phyloP scores from a whole-genome alignment of 2,113 vertebrate genomes.

The Lontra canadensis region DNA sequence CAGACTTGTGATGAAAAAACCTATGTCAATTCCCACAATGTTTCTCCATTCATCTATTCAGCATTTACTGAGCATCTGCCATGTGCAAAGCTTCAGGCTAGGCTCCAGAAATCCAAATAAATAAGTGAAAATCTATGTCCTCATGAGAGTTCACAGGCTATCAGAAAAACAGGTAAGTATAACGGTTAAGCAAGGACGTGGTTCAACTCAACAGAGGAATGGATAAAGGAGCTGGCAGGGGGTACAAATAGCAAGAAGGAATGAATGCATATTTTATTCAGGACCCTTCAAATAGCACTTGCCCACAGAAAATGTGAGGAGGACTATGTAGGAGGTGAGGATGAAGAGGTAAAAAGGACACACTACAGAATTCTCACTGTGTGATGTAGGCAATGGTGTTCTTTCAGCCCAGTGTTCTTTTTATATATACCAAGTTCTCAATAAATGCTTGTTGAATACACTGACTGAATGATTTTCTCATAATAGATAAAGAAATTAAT shows the following conservation, averaged over 20 bases:
- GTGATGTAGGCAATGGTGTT: neutral
- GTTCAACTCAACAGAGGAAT: neutral
- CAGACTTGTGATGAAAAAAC: neutral
- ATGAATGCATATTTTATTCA: conserved; percentile 24
- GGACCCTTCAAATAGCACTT: neutral
- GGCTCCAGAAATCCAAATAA: neutral
- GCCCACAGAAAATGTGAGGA: neutral
- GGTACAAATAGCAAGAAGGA: neutral
- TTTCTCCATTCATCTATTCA: neutral
- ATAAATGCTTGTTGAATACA: neutral
- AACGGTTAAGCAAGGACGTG: neutral
- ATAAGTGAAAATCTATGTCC: neutral
- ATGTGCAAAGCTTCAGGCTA: neutral
- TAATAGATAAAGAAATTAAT: neutral
- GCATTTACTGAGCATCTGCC: neutral
- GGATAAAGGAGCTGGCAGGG: neutral
- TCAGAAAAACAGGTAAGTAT: neutral
- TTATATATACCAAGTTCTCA: neutral
- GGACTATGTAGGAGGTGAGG: neutral
- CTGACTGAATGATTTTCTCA: neutral
- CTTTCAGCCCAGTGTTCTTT: neutral
- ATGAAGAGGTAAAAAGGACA: neutral
- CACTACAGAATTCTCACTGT: neutral
- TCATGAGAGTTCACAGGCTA: neutral
- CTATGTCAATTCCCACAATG: neutral